Conservation (phyloP, 2,113 vertebrate genomes). For the Vombatus ursinus region DNA sequence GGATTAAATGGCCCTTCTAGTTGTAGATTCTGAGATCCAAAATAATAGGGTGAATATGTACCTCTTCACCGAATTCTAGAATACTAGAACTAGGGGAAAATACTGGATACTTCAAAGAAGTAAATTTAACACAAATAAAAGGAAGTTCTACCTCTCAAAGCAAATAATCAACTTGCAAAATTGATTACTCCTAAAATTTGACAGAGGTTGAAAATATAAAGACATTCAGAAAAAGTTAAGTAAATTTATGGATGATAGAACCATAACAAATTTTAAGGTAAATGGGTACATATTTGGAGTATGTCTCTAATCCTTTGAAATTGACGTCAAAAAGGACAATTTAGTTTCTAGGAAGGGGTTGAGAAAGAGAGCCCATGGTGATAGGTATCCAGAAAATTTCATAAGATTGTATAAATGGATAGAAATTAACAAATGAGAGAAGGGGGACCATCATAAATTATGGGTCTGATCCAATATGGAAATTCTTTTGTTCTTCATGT, state of each 20-base stretch:
- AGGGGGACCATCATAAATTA: background rate
- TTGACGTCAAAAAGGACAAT: background rate
- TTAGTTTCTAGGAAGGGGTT: background rate
- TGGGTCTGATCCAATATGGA: background rate
- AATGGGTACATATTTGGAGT: background rate
- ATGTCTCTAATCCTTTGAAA: background rate
- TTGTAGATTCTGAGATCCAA: background rate
- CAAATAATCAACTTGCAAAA: no score
- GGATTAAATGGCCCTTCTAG: background rate
- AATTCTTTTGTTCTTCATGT: background rate
- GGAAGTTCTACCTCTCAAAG: background rate
- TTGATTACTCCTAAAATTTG: background rate
- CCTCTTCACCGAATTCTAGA: background rate
- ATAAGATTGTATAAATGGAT: background rate
- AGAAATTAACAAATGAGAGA: background rate
- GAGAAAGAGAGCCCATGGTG: background rate
- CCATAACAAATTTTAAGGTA: background rate
- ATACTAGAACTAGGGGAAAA: background rate
- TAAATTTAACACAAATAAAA: background rate
- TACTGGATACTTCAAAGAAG: background rate
- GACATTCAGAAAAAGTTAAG: background rate
- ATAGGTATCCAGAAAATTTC: background rate
- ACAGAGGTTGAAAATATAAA: background rate
- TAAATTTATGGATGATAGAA: background rate
- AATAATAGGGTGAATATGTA: no score